Evolutionary conservation across 1,140 invertebrate genomes (phyloP).

Genomic region (Hirudo medicinalis): DNA sequence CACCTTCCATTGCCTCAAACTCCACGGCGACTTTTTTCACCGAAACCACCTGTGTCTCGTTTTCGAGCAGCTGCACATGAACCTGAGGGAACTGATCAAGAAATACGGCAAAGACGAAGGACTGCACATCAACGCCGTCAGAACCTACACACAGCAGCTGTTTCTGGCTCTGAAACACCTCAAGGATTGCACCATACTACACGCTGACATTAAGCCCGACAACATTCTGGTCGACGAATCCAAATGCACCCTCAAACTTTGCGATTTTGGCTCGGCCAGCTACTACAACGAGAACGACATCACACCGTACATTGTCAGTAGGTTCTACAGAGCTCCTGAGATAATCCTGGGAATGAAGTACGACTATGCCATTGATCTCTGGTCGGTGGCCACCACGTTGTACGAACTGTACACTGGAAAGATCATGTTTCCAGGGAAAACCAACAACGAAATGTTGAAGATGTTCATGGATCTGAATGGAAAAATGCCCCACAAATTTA

Average conservation of each 20-base stretch:
- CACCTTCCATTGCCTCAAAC: conserved; percentile 84
- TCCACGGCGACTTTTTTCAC: conserved; percentile 65
- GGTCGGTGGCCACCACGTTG: conserved; percentile 94
- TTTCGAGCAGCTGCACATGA: conserved; percentile 74
- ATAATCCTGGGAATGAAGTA: conserved; percentile 91
- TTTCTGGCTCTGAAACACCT: conserved; percentile 83
- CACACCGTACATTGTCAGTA: conserved; percentile 89
- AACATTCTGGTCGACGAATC: conserved; percentile 73
- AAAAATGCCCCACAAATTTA: conserved; percentile 90
- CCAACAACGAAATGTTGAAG: conserved; percentile 98
- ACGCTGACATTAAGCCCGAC: conserved; percentile 99
- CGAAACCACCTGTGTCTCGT: conserved; percentile 97
- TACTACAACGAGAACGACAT: conserved; percentile 87
- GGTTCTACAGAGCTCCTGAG: conserved; percentile 96
- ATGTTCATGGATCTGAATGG: conserved; percentile 98
- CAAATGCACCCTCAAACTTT: conserved; percentile 61
- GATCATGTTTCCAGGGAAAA: conserved; percentile 94
- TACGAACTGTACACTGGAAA: conserved; percentile 98
- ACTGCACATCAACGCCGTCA: conserved; percentile 89
- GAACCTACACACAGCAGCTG: conserved; percentile 91
- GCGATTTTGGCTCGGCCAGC: conserved; percentile 96
- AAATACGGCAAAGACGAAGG: conserved; percentile 97
- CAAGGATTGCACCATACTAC: conserved; percentile 87
- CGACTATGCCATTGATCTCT: conserved; percentile 93
- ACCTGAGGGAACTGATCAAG: conserved; percentile 65